Conservation (phyloP, 1,140 invertebrate genomes). For the Pararge aegeria region DNA sequence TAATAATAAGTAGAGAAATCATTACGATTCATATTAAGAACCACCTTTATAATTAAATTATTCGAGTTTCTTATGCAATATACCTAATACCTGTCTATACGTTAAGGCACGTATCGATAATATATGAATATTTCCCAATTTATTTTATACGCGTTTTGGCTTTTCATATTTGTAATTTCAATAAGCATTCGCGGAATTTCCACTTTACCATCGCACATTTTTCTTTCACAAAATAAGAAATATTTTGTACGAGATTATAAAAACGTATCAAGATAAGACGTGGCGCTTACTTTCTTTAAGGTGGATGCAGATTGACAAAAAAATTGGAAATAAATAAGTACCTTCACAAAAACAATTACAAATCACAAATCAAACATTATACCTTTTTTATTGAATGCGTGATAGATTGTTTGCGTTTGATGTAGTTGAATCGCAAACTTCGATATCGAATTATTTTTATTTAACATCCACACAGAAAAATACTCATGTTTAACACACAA, state of each 20-base stretch:
- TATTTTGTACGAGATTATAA: neutral
- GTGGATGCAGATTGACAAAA: neutral
- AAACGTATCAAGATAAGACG: constrained; percentile 1
- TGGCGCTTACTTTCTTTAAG: neutral
- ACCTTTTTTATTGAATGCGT: too few species aligned
- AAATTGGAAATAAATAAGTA: neutral
- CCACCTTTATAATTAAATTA: too few species aligned
- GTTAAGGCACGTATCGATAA: too few species aligned
- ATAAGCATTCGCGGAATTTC: neutral
- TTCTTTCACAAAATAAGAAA: neutral
- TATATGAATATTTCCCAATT: neutral
- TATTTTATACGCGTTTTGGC: neutral
- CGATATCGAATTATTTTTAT: too few species aligned
- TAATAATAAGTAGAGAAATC: too few species aligned
- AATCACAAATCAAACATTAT: neutral
- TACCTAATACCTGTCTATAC: too few species aligned
- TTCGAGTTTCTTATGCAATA: too few species aligned
- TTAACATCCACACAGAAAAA: too few species aligned
- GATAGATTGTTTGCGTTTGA: too few species aligned
- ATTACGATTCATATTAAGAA: too few species aligned
- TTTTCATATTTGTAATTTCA: neutral
- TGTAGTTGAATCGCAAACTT: too few species aligned
- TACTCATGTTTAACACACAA: too few species aligned
- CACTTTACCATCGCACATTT: neutral
- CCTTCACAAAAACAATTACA: neutral